Base-by-base conservation (phyloP, 2,113 vertebrate genomes). In the Chelonoidis abingdonii region DNA sequence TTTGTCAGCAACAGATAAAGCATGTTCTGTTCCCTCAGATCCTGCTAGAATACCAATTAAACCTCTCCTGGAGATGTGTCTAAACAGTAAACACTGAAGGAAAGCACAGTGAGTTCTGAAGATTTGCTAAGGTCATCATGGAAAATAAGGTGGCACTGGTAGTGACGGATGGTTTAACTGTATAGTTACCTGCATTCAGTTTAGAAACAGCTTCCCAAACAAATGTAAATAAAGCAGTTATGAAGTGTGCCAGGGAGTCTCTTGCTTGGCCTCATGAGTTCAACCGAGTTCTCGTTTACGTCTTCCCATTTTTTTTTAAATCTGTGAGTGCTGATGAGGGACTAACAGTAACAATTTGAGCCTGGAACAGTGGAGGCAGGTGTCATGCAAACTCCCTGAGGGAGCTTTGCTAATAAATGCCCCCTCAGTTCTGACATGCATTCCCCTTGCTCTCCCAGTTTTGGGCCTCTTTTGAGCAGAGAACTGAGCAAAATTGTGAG, bases 71-170 rank as follows among this genome's bases (percentile, higher is more conserved):
- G 81, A 82, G n/a, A 82, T 72, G 62, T 84, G 83, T 5, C 7
- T 91, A 95, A 95, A 95, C 89, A 92, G 31, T 59, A 41, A 56
- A 21, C 62, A 35, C 6, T 65, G 31, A 65, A 79, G 76, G 87
- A 96, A 94, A 95, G 82, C 90, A 95, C 95, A 93, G 59, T 0
- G n/a, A 93, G 95, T 95, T 69, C 90, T 38, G 76, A 91, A 89
- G 87, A 93, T 92, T 87, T 83, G 76, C 29, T 25, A 79, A 94
- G 87, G 79, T 91, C 87, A 93, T 72, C 0, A 81, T 78, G 76
- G 87, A 94, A 97, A 96, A 96, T 87, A 89, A 85, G 75, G 53
- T 84, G 54, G 10, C 65, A 29, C 76, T 94, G 79, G 79, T 86
- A 81, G 79, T n/a, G 65, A 86, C 44, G 57, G 53, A 31, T 78